Conservation (phyloP, 1,140 invertebrate genomes). For the Mesaphorura yosii region DNA sequence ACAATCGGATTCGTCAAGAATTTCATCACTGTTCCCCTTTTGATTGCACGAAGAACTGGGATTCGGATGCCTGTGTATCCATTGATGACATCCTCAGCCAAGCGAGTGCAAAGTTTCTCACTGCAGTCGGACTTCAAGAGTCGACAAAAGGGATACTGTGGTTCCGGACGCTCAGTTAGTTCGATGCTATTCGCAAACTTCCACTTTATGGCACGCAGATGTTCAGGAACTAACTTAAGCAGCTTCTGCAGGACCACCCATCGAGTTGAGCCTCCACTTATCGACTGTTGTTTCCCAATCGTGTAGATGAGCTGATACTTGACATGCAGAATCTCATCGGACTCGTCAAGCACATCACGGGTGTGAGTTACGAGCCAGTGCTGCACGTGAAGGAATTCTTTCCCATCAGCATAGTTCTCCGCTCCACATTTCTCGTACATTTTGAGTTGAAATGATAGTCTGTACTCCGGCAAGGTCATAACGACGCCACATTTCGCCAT, state of each 20-base stretch:
- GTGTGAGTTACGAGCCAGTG: conserved; percentile 8
- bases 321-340: conserved; percentile 25
- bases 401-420: neutral
- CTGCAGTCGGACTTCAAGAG: neutral
- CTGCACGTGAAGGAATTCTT: neutral
- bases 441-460: conserved; percentile 25
- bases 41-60: neutral
- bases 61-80: conserved; percentile 3
- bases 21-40: neutral
- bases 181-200: conserved; percentile 5
- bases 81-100: conserved; percentile 13
- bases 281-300: conserved; percentile 14
- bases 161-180: neutral
- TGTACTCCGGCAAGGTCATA: conserved; percentile 19
- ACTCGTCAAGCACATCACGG: conserved; percentile 26
- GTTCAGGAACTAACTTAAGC: conserved; percentile 3
- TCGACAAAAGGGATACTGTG: conserved; percentile 5
- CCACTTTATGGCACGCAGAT: neutral
- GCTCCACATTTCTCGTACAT: conserved; percentile 10
- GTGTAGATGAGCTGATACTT: conserved; percentile 30
- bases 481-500: conserved; percentile 10
- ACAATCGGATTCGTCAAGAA: conserved; percentile 14
- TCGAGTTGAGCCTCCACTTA: conserved; percentile 17
- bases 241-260: conserved; percentile 17
- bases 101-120: neutral